Conservation (phyloP, 2,113 vertebrate species). For the Astur gentilis region DNA sequence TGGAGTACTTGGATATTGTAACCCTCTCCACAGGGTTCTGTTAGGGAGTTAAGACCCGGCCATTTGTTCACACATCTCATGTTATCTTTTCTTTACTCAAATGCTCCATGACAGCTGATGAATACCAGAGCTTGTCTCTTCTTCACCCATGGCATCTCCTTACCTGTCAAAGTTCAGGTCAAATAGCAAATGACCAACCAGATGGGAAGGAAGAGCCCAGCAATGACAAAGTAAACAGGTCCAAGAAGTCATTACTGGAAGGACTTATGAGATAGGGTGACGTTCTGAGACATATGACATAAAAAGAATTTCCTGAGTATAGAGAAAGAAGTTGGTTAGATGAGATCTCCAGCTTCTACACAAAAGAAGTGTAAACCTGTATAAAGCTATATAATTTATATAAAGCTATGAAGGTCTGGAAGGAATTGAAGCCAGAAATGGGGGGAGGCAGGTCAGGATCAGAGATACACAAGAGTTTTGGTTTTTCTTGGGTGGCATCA, state of each 20-base stretch:
- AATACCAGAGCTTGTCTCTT: neutral
- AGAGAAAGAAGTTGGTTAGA: neutral
- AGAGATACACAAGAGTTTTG: neutral
- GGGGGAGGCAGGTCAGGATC: neutral
- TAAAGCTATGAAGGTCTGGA: neutral
- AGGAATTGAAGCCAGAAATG: neutral
- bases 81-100: constrained; percentile 3
- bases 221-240: neutral
- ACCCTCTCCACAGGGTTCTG: constrained; percentile 33
- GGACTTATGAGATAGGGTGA: neutral
- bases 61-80: constrained; percentile 20
- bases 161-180: neutral
- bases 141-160: neutral
- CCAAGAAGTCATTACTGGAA: neutral
- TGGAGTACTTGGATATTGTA: constrained; percentile 31
- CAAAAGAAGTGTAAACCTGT: neutral
- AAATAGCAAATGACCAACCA: neutral
- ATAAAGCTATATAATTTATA: neutral
- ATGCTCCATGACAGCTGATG: neutral
- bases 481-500: neutral
- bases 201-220: neutral
- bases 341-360: neutral
- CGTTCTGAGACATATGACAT: neutral
- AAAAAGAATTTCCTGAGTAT: neutral
- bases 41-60: constrained; percentile 28